These are phyloP conservation scores for Rhodeus uyekii DNA, from an alignment of 2,797 vertebrate species.

Conservation along the genomic window DNA sequence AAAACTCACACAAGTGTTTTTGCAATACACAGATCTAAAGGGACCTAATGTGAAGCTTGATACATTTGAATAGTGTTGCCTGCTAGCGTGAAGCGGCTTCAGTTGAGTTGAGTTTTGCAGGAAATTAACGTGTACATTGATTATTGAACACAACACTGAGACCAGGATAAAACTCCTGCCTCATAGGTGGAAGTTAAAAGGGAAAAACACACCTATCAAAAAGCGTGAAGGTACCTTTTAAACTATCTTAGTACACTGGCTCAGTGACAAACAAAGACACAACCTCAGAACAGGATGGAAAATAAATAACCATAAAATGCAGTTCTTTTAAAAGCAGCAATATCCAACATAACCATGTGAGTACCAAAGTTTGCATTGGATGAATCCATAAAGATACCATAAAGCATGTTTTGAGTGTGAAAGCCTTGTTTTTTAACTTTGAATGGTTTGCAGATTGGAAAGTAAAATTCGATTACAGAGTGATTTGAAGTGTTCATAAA, in stretches of 20 bases:
- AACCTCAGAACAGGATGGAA: slow-evolving; percentile 8
- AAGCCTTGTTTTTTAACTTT: background rate
- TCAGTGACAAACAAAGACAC: slow-evolving; percentile 25
- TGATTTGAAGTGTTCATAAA: background rate
- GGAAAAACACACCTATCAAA: slow-evolving; percentile 46
- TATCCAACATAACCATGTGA: slow-evolving; percentile 15
- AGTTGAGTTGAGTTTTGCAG: slow-evolving; percentile 19
- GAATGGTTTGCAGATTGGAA: slow-evolving; percentile 31
- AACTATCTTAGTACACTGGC: slow-evolving; percentile 21
- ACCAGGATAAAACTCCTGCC: background rate
- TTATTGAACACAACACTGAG: slow-evolving; percentile 45
- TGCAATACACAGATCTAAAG: background rate
- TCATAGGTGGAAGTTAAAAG: slow-evolving; percentile 32
- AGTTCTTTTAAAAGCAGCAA: slow-evolving; percentile 25
- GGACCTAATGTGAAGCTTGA: slow-evolving; percentile 49
- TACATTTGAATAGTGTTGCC: slow-evolving; percentile 61
- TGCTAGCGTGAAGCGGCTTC: slow-evolving; percentile 49
- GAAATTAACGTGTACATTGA: slow-evolving; percentile 53
- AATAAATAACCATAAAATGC: slow-evolving; percentile 8
- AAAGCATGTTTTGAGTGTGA: slow-evolving; percentile 1
- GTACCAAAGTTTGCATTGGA: background rate
- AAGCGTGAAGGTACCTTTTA: slow-evolving; percentile 43
- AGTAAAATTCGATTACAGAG: slow-evolving; percentile 10
- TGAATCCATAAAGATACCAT: slow-evolving; percentile 23
- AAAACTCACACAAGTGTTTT: background rate